Evolutionary conservation across 2,113 vertebrate genomes (phyloP), one percentile per base, ranked within the genome.

Genomic region (Scortum barcoo): DNA sequence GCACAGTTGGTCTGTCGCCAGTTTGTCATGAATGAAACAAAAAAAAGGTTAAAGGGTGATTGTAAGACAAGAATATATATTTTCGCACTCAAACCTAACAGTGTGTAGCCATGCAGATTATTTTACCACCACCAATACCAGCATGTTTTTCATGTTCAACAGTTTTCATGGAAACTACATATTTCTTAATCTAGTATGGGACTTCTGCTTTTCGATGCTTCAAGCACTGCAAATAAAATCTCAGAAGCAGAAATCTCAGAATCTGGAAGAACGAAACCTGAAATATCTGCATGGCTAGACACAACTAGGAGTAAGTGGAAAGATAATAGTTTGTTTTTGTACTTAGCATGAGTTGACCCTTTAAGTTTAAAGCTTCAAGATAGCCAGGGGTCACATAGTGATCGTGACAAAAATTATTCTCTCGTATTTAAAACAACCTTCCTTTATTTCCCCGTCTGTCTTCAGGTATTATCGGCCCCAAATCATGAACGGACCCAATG

Each of bases 401-500:
- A 2, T 38, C 4, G 26, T 53, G 33, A n/a, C n/a, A 53, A 58
- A 26, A 30, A 24, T 24, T 70, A 17, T 62, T 56, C 2, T 46
- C 30, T 19, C 28, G 2, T 4, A 50, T 42, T n/a, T 69, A 28
- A 68, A 76, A 51, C 80, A 68, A 76, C 57, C 57, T 16, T 48
- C 1, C 3, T 1, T 44, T 26, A 22, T 12, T 63, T 60, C 66
- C 72, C 14, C 10, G 2, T 79, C 6, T 80, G 17, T 85, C 56
- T 72, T 20, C 92, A 99, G 98, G 97, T 96, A 99, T 99, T n/a
- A n/a, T 93, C 96, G 98, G 78, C 98, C 98, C 86, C 98, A 99
- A 87, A 98, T 99, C 93, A 97, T 97, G 94, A 99, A 99, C 50
- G 98, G 98, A 88, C 98, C 98, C 98, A 53, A 96, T 99, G 97